These are phyloP conservation scores for Myripristis murdjan DNA, from an alignment of 2,797 vertebrate genomes.

Conservation along the genomic window DNA sequence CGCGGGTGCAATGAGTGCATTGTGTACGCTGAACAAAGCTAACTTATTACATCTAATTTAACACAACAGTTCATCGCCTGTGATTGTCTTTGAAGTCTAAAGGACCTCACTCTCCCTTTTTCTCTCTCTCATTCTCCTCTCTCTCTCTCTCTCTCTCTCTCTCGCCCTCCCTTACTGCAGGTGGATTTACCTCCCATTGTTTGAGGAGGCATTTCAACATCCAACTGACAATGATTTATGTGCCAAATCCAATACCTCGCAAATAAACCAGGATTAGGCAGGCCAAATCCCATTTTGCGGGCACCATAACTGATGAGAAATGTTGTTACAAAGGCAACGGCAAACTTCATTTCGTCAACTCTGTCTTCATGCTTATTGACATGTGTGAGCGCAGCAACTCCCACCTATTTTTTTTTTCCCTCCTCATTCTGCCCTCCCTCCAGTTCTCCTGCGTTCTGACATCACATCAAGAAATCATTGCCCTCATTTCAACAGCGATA, in stretches of 20 bases:
- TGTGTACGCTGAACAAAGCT: slow-evolving; percentile 31
- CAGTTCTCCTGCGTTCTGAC: background rate
- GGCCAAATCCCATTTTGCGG: slow-evolving; percentile 66
- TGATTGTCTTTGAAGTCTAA: slow-evolving; percentile 38
- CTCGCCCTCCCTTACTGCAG: slow-evolving; percentile 29
- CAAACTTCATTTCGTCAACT: slow-evolving; percentile 60
- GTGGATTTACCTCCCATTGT: slow-evolving; percentile 70
- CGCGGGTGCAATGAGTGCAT: slow-evolving; percentile 21
- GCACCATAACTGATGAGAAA: slow-evolving; percentile 53
- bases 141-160: background rate
- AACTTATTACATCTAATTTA: slow-evolving; percentile 40
- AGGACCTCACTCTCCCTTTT: slow-evolving; percentile 7
- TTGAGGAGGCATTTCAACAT: slow-evolving; percentile 67
- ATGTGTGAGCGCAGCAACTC: background rate
- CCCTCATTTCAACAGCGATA: slow-evolving; percentile 57
- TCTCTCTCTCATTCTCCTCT: background rate
- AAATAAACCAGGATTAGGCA: slow-evolving; percentile 77
- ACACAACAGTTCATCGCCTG: slow-evolving; percentile 28
- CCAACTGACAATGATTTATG: slow-evolving; percentile 68
- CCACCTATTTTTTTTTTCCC: background rate
- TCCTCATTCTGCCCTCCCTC: background rate
- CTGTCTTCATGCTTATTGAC: slow-evolving; percentile 50
- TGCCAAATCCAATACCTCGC: slow-evolving; percentile 74
- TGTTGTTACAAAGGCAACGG: slow-evolving; percentile 44
- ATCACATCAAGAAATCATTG: slow-evolving; percentile 25